phyloP scores from a whole-genome alignment of 1,140 invertebrate species.

The Penaeus indicus region DNA sequence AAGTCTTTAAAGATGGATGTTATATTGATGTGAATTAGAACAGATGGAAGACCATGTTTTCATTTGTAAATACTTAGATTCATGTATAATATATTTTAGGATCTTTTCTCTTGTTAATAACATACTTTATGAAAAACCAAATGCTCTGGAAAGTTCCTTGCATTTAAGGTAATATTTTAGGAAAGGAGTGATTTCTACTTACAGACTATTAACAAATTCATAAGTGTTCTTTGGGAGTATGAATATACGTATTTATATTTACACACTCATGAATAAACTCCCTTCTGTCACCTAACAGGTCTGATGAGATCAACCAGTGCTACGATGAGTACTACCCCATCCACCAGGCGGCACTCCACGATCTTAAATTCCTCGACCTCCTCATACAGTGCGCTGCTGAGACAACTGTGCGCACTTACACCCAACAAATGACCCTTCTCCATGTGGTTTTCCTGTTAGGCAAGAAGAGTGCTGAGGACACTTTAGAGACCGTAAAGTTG shows the following conservation, averaged over 20 bases:
- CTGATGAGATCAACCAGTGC: conserved; percentile 81
- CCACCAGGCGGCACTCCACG: conserved; percentile 80
- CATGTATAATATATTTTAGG: background rate
- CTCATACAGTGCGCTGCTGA: conserved; percentile 78
- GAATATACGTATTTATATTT: too few species aligned
- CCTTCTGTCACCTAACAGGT: conserved; percentile 64
- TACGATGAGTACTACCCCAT: conserved; percentile 84
- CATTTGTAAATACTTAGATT: background rate
- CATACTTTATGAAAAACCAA: background rate
- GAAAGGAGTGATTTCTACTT: too few species aligned
- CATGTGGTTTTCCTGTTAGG: conserved; percentile 68
- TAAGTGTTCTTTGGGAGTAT: too few species aligned
- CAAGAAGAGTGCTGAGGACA: conserved; percentile 80
- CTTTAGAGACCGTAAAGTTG: conserved; percentile 77
- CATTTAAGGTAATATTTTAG: too few species aligned
- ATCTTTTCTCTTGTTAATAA: background rate
- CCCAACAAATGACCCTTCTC: conserved; percentile 79
- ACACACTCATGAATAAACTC: too few species aligned
- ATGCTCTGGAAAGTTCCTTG: too few species aligned
- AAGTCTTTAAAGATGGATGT: too few species aligned
- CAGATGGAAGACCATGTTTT: background rate
- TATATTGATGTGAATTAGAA: too few species aligned
- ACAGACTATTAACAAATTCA: too few species aligned
- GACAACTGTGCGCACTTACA: conserved; percentile 79
- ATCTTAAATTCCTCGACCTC: conserved; percentile 78